Percentiles rank a stretch among this genome's conserved stretches.
phyloP scores from a whole-genome alignment of 92 coral and sea anemone species.

The Phenganax marumi region DNA sequence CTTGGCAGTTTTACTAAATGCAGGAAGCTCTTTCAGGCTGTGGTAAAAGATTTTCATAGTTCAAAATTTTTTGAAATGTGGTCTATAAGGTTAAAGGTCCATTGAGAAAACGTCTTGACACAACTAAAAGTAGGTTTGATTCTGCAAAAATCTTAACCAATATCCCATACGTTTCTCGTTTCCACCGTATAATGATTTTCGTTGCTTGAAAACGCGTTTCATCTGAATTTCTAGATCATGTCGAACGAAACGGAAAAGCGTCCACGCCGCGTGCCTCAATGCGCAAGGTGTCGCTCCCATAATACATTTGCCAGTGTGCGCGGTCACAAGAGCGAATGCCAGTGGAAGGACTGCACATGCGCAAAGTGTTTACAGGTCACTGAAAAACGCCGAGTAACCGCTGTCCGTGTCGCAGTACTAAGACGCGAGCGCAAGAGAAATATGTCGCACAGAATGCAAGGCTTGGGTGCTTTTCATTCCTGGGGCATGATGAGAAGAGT shows the following conservation, averaged over 20 bases:
- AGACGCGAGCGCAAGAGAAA: conserved; percentile 31
- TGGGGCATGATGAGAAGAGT: conserved; percentile 42
- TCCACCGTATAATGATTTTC: background rate
- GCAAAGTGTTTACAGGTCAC: conserved; percentile 32
- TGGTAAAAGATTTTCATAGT: no score
- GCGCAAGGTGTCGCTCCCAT: conserved; percentile 33
- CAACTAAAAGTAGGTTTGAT: no score
- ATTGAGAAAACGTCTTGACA: no score
- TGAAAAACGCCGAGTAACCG: conserved; percentile 37
- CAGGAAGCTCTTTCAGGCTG: no score
- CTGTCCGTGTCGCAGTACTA: conserved; percentile 36
- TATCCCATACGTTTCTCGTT: no score
- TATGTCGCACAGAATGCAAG: conserved; percentile 6
- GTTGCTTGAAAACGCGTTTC: background rate
- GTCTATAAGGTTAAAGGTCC: no score
- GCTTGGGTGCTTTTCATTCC: conserved; percentile 1
- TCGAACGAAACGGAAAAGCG: background rate
- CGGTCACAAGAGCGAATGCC: conserved; percentile 35
- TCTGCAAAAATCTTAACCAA: no score
- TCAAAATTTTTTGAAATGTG: no score
- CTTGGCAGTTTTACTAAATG: no score
- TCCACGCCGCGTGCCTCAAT: conserved; percentile 3
- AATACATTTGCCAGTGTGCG: conserved; percentile 29
- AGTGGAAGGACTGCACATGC: conserved; percentile 48
- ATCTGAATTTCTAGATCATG: background rate